Percentiles rank a stretch among this genome's conserved stretches.
phyloP scores from a whole-genome alignment of 2,113 vertebrate genomes.

The Oceanodroma tethys region DNA sequence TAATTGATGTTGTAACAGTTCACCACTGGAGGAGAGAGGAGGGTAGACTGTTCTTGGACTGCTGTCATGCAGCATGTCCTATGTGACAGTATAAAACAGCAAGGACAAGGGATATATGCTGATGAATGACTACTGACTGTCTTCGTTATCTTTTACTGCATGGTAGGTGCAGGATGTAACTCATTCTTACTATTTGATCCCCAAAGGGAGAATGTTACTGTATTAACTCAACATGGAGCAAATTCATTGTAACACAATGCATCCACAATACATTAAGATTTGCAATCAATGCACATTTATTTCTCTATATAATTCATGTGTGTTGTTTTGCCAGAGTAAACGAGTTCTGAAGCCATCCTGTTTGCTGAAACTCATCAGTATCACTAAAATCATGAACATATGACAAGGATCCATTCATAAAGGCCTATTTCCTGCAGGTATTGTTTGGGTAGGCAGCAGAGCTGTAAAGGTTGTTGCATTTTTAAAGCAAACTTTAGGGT shows the following conservation, averaged over 20 bases:
- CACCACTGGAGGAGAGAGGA: background rate
- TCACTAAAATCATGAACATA: background rate
- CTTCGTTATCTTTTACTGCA: background rate
- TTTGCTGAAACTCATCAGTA: background rate
- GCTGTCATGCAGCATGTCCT: background rate
- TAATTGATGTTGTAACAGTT: background rate
- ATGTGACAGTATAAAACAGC: background rate
- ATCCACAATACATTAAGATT: background rate
- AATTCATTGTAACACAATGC: background rate
- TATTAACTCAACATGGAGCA: background rate
- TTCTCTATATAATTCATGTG: background rate
- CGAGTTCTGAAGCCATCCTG: background rate
- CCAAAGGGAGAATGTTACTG: background rate
- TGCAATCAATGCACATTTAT: background rate
- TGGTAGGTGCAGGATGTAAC: background rate
- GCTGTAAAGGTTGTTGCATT: background rate
- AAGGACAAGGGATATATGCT: background rate
- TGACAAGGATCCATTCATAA: background rate
- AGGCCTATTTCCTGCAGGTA: background rate
- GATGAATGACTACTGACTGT: background rate
- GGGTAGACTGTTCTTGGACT: background rate
- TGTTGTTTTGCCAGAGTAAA: background rate
- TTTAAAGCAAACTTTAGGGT: background rate
- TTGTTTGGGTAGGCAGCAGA: background rate
- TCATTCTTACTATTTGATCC: background rate